These are phyloP conservation scores for Spermophilus dauricus DNA, from an alignment of 2,113 vertebrate genomes.

Conservation along the genomic window DNA sequence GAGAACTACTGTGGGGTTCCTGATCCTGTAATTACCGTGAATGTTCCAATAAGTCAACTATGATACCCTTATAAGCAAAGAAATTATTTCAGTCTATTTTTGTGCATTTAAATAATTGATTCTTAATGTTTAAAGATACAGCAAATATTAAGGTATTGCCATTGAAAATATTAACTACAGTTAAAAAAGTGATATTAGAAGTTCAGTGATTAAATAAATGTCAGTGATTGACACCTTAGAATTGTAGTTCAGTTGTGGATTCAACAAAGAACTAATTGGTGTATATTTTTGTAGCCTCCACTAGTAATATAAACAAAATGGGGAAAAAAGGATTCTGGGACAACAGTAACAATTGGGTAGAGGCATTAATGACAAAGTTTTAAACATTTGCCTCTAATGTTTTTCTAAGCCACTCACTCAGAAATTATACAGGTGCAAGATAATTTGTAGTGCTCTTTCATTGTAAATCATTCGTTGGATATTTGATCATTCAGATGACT, in stretches of 20 bases:
- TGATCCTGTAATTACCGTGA: constrained; percentile 6
- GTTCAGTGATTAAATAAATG: constrained; percentile 37
- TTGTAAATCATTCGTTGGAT: not conserved
- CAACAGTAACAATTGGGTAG: not conserved
- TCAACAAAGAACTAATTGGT: constrained; percentile 19
- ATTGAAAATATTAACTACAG: constrained; percentile 8
- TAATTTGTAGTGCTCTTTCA: not conserved
- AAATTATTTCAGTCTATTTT: constrained; percentile 40
- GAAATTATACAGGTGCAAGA: not conserved
- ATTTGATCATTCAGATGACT: not conserved
- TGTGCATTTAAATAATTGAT: not conserved
- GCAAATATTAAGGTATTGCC: constrained; percentile 1
- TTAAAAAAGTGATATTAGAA: constrained; percentile 46
- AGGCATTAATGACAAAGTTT: not conserved
- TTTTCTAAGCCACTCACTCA: not conserved
- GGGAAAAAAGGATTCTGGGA: not conserved
- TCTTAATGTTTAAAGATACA: constrained; percentile 9
- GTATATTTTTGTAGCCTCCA: constrained; percentile 4
- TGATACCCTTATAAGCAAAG: constrained; percentile 2
- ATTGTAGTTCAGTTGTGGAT: not conserved
- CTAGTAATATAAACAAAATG: constrained; percentile 38
- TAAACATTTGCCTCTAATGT: not conserved
- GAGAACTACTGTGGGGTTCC: not conserved
- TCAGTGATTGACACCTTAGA: not conserved
- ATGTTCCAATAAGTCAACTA: constrained; percentile 39